Conservation (phyloP, 2,113 vertebrate genomes). For the Pantherophis guttatus region DNA sequence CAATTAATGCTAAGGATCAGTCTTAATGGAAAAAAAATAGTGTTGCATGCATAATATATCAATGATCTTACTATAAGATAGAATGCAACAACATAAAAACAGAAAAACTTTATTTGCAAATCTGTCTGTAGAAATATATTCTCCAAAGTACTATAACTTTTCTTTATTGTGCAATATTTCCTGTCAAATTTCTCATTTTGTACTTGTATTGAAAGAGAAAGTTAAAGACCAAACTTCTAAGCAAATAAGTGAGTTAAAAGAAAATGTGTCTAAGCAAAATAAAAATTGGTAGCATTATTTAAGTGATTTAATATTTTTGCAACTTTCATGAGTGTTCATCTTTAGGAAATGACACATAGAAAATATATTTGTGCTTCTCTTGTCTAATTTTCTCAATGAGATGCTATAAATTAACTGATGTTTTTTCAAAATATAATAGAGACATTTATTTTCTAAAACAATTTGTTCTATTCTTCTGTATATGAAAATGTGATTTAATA, state of each 20-base stretch:
- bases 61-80: neutral
- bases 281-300: slow-evolving; percentile 61
- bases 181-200: slow-evolving; percentile 48
- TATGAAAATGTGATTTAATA: slow-evolving; percentile 55
- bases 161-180: slow-evolving; percentile 38
- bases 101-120: slow-evolving; percentile 26
- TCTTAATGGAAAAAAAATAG: neutral
- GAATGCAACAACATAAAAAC: neutral
- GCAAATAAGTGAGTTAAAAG: slow-evolving; percentile 49
- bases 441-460: slow-evolving; percentile 66
- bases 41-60: neutral
- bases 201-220: slow-evolving; percentile 31
- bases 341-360: slow-evolving; percentile 50
- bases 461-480: slow-evolving; percentile 52
- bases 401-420: slow-evolving; percentile 62
- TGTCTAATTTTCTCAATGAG: slow-evolving; percentile 55
- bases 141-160: slow-evolving; percentile 45
- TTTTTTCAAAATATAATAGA: slow-evolving; percentile 57
- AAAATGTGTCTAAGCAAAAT: slow-evolving; percentile 48
- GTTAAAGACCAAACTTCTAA: slow-evolving; percentile 45
- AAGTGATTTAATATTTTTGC: slow-evolving; percentile 62
- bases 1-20: neutral
- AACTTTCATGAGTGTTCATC: slow-evolving; percentile 54
- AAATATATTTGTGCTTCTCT: slow-evolving; percentile 64
- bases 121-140: slow-evolving; percentile 31